Conservation (phyloP, 1,140 invertebrate genomes). For the Bombus balteatus region DNA sequence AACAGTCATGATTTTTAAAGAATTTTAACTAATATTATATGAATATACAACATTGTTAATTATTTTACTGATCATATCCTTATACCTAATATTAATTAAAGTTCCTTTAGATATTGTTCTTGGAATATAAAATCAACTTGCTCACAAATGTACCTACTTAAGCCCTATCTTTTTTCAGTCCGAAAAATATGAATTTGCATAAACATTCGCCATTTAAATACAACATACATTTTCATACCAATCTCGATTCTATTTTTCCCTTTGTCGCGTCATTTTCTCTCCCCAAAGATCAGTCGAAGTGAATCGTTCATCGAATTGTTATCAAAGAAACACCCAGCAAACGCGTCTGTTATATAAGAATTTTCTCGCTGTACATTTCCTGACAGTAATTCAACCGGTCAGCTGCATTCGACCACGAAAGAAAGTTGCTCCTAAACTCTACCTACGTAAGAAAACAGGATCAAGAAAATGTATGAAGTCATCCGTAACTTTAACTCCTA, state of each 20-base stretch:
- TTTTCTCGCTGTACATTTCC: slow-evolving; percentile 8
- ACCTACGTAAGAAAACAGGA: not conserved
- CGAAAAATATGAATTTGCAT: too few species aligned
- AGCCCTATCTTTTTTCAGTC: too few species aligned
- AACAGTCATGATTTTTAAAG: not conserved
- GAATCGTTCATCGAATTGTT: not conserved
- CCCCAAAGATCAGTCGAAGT: not conserved
- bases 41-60: too few species aligned
- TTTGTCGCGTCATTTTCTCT: not conserved
- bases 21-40: not conserved
- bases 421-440: not conserved
- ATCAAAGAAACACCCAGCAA: not conserved
- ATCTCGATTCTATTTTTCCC: not conserved
- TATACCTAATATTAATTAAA: too few species aligned
- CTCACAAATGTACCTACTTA: not conserved
- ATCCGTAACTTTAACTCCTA: not conserved
- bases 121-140: not conserved
- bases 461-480: too few species aligned
- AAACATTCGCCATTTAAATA: too few species aligned
- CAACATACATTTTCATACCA: not conserved
- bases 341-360: not conserved
- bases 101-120: not conserved
- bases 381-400: not conserved
- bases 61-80: too few species aligned
- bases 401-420: not conserved